These are phyloP conservation scores for Choristoneura rosaceana DNA, from an alignment of 2,888 invertebrate genomes.

Conservation along the genomic window DNA sequence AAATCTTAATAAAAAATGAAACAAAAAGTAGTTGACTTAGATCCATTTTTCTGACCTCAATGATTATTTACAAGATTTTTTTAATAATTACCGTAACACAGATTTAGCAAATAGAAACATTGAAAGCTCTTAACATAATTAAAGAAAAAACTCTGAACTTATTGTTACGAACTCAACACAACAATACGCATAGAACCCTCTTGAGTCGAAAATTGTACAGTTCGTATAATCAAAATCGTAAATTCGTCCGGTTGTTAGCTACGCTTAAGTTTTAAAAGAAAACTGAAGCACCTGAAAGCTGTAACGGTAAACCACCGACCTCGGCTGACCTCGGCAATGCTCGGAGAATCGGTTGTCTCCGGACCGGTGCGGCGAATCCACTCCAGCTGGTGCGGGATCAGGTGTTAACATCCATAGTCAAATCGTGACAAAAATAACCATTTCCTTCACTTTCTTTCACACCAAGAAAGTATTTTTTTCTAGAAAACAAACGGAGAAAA, in stretches of 20 bases:
- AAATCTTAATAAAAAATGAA: no score
- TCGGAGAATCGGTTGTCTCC: constrained; percentile 78
- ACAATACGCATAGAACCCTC: constrained; percentile 18
- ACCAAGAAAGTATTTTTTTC: constrained; percentile 23
- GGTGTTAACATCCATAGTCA: constrained; percentile 74
- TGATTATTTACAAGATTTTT: no score
- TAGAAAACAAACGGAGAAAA: constrained; percentile 17
- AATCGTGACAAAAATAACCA: constrained; percentile 66
- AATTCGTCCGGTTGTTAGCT: constrained; percentile 49
- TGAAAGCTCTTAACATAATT: no score
- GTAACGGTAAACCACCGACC: constrained; percentile 70
- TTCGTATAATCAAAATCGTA: constrained; percentile 19
- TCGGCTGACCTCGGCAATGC: constrained; percentile 71
- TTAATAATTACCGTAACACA: no score
- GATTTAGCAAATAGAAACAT: no score
- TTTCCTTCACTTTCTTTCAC: constrained; percentile 43
- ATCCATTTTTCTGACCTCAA: no score
- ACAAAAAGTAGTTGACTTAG: no score
- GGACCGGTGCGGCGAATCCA: constrained; percentile 50
- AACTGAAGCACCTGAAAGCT: constrained; percentile 55
- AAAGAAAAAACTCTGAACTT: not conserved
- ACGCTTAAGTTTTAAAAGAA: constrained; percentile 61
- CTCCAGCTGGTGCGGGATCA: constrained; percentile 60
- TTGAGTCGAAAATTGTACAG: constrained; percentile 9
- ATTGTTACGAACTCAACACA: not conserved